phyloP scores from a whole-genome alignment of 2,888 invertebrate species.

The Apamea sordens region DNA sequence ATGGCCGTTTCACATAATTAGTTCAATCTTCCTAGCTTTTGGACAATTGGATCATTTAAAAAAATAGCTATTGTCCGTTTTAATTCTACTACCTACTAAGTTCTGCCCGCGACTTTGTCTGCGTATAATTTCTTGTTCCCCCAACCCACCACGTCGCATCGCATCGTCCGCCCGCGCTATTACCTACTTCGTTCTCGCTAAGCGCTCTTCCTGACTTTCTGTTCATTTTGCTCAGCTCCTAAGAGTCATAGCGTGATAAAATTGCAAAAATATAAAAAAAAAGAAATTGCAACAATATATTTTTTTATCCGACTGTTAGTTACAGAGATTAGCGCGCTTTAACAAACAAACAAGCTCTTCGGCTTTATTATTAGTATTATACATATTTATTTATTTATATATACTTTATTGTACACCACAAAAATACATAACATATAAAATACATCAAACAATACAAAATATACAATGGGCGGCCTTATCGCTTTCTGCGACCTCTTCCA shows the following conservation, averaged over 20 bases:
- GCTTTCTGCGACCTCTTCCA: no score
- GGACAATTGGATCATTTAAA: slow-evolving; percentile 7
- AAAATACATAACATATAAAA: no score
- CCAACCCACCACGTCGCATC: neutral
- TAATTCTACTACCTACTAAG: neutral
- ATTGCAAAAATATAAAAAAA: neutral
- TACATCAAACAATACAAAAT: no score
- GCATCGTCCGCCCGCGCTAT: neutral
- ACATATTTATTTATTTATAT: no score
- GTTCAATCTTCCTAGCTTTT: slow-evolving; percentile 14
- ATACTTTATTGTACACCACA: no score
- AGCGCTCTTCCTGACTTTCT: neutral
- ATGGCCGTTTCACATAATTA: slow-evolving; percentile 29
- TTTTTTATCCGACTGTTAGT: neutral
- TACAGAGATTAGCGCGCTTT: neutral
- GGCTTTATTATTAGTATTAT: neutral
- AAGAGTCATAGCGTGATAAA: neutral
- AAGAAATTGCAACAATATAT: neutral
- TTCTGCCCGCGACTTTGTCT: neutral
- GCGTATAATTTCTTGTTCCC: neutral
- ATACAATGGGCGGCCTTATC: no score
- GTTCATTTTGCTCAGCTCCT: neutral
- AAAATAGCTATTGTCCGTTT: neutral
- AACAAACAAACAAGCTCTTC: neutral
- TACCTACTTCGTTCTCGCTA: neutral